These are phyloP conservation scores for Brachionus paranguensis DNA, from an alignment of 1,140 invertebrate genomes.

Conservation along the genomic window DNA sequence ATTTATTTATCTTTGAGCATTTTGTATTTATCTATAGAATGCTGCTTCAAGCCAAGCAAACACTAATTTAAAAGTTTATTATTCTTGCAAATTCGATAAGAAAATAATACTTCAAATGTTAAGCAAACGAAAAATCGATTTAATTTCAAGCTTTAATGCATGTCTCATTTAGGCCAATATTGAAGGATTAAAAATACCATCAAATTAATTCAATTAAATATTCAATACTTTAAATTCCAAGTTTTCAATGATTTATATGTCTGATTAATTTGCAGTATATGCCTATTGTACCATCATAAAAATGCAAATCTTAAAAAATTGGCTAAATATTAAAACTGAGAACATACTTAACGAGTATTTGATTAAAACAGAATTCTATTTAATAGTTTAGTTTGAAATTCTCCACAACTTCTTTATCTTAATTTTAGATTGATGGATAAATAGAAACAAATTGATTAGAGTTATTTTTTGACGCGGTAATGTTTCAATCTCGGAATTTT, in stretches of 20 bases:
- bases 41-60: conserved; percentile 17
- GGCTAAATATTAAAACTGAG: background rate
- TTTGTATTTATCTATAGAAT: background rate
- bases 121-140: background rate
- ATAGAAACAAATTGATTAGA: background rate
- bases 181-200: background rate
- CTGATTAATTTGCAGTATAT: background rate
- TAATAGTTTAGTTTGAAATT: background rate
- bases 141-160: background rate
- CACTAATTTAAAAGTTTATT: background rate
- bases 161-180: background rate
- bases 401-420: background rate
- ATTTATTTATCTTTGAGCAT: conserved; percentile 20
- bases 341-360: background rate
- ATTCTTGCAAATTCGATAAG: background rate
- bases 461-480: background rate
- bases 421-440: background rate
- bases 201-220: background rate
- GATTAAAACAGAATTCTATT: background rate
- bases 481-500: background rate
- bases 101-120: background rate
- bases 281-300: background rate
- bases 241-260: background rate
- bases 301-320: background rate
- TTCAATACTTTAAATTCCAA: background rate